Evolutionary conservation across 1,140 invertebrate species (phyloP).

Genomic region (Coenobita brevimanus): DNA sequence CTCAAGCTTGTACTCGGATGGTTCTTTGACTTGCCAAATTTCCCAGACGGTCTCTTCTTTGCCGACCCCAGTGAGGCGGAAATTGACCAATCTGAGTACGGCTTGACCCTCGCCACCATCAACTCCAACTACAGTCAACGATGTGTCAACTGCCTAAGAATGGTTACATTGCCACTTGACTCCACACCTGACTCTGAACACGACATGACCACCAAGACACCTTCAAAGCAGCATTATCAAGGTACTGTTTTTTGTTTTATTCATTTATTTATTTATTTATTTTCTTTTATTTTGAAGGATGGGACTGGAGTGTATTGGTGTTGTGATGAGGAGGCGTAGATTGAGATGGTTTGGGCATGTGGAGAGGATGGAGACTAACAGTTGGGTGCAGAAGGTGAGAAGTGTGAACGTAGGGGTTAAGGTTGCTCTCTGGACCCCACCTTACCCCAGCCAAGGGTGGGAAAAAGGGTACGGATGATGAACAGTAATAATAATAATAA

Average conservation of each 20-base stretch:
- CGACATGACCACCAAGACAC: neutral
- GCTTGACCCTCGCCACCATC: constrained; percentile 19
- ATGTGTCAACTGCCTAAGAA: constrained; percentile 39
- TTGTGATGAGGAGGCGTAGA: too few relatives aligned
- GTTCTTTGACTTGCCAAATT: constrained; percentile 83
- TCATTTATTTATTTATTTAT: too few relatives aligned
- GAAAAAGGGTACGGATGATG: too few relatives aligned
- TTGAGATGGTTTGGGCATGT: too few relatives aligned
- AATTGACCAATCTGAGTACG: constrained; percentile 58
- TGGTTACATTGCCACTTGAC: neutral
- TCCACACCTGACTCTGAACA: neutral
- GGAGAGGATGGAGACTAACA: too few relatives aligned
- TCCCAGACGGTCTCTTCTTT: constrained; percentile 73
- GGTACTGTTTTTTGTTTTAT: neutral
- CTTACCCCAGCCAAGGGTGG: too few relatives aligned
- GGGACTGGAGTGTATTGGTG: too few relatives aligned
- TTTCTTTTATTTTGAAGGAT: too few relatives aligned
- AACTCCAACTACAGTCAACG: constrained; percentile 8
- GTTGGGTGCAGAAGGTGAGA: too few relatives aligned
- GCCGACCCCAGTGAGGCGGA: constrained; percentile 42
- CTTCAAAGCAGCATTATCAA: constrained; percentile 23
- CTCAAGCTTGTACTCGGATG: constrained; percentile 82
- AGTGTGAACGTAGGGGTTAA: too few relatives aligned
- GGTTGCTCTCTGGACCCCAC: too few relatives aligned
- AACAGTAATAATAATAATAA: too few relatives aligned